Evolutionary conservation across 2,888 invertebrate species (phyloP).

Genomic region (Meghimatium bilineatum): DNA sequence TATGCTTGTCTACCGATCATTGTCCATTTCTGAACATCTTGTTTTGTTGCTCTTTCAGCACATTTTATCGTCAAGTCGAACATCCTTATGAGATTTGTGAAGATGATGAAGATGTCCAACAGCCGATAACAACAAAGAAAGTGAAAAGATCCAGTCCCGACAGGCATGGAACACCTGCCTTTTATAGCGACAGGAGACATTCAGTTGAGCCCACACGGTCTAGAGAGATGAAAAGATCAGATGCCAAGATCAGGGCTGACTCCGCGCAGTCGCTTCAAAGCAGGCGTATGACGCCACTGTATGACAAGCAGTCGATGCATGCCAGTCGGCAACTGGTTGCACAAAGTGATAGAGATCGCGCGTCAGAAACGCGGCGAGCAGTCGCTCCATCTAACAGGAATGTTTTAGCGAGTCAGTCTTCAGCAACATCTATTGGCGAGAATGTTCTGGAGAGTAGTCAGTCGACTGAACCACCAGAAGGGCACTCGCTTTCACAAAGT

Average conservation of each 20-base stretch:
- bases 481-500: background rate
- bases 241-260: background rate
- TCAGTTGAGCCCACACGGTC: background rate
- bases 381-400: background rate
- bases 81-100: background rate
- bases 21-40: too few relatives aligned
- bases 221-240: background rate
- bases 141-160: background rate
- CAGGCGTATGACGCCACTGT: background rate
- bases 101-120: background rate
- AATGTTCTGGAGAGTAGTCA: background rate
- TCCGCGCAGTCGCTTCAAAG: background rate
- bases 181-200: slow-evolving; percentile 1
- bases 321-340: too few relatives aligned
- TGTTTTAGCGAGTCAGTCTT: background rate
- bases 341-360: background rate
- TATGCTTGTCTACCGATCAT: too few relatives aligned
- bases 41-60: too few relatives aligned
- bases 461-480: background rate
- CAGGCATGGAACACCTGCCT: background rate
- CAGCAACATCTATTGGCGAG: background rate
- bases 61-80: background rate
- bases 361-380: background rate
- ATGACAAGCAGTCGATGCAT: background rate
- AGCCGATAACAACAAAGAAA: background rate